These are phyloP conservation scores for Rynchops niger DNA, from an alignment of 2,113 vertebrate species.

Conservation along the genomic window DNA sequence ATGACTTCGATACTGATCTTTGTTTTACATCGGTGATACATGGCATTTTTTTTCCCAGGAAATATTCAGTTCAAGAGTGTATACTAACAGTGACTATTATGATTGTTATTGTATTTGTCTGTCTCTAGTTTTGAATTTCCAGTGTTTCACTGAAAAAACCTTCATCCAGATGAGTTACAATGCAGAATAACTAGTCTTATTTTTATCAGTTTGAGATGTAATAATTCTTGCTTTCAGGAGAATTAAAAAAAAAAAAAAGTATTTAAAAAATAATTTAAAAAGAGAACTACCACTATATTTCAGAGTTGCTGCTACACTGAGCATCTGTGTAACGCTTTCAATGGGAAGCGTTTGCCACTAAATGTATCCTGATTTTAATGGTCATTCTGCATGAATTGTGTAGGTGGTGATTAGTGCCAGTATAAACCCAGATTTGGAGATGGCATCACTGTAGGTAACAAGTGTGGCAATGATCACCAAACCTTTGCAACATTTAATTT, in stretches of 20 bases:
- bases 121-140: not conserved
- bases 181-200: not conserved
- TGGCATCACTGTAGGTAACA: not conserved
- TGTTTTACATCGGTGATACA: not conserved
- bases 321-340: not conserved
- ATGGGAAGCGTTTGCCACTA: not conserved
- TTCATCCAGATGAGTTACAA: not conserved
- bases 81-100: not conserved
- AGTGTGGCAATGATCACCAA: not conserved
- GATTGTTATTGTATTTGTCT: not conserved
- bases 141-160: not conserved
- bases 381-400: not conserved
- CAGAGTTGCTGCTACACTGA: not conserved
- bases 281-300: not conserved
- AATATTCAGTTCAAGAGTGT: not conserved
- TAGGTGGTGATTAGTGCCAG: not conserved
- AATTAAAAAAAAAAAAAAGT: fast-evolving
- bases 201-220: not conserved
- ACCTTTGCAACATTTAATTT: not conserved
- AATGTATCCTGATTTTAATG: not conserved
- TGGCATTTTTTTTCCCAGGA: not conserved
- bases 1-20: not conserved
- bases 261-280: not conserved
- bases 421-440: not conserved
- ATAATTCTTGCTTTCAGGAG: not conserved